Base-by-base conservation (phyloP, 2,797 vertebrate genomes). In the Chromobotia macracanthus region DNA sequence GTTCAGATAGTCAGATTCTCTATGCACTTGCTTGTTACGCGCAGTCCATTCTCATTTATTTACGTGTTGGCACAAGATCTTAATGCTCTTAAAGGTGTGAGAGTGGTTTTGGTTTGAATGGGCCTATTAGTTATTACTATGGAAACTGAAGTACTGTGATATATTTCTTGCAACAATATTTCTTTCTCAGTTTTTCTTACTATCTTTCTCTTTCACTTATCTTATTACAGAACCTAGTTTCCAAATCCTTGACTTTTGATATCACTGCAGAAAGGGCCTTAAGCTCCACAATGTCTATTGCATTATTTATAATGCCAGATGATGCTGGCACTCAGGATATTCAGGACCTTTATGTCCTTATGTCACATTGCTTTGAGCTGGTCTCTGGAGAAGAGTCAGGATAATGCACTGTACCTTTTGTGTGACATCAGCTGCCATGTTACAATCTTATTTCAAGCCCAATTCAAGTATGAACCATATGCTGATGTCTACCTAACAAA, bases 261-360 rank as follows among this genome's bases (percentile, higher is more conserved):
- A 77, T 48, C 38, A 23, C 58, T 53, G 12, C 2, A 56, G 64
- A 66, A 77, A 74, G 61, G 23, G 68, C 55, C 60, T 72, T 55
- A 80, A 25, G 74, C 68, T 66, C 63, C 28, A 50, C 16, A 15
- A 72, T 44, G 13, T 65, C 64, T 66, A 18, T 74, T 86, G 66
- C 74, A 86, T 84, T 84, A 84, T 86, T 82, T 64, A 84, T 77
- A 35, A 60, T 67, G 10, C 41, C n/a, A 51, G 28, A 50, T 67
- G 66, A 77, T 81, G 55, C 23, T 63, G 60, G 72, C 19, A 31
- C 63, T 75, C 50, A 56, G 44, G 44, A 69, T 80, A 75, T 77
- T 75, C 55, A 55, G 63, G 12, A 69, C 18, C 38, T 44, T 64
- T 82, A 67, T 16, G 23, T n/a, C 21, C 56, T 72, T 38, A 77